phyloP scores from a whole-genome alignment of 2,113 vertebrate genomes.

The Onychostoma macrolepis region DNA sequence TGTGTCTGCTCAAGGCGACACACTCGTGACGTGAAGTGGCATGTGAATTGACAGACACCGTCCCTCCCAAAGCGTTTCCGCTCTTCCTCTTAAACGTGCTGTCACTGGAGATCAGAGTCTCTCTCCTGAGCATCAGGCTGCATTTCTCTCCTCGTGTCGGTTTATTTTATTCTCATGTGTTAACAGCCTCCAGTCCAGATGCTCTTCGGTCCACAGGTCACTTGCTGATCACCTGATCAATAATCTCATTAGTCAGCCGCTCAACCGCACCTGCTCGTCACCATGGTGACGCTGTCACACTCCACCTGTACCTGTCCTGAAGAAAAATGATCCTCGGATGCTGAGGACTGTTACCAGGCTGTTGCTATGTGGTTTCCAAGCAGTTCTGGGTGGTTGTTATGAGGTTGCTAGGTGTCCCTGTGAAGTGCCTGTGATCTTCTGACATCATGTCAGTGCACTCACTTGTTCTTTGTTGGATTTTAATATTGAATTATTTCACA shows the following conservation, averaged over 20 bases:
- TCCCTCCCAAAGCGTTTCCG: not conserved
- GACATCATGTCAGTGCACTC: not conserved
- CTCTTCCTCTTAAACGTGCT: conserved; percentile 32
- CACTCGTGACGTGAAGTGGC: not conserved
- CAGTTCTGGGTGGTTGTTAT: not conserved
- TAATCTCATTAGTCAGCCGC: not conserved
- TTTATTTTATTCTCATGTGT: not conserved
- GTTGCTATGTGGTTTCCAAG: not conserved
- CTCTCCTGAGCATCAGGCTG: not conserved
- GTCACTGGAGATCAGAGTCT: conserved; percentile 19
- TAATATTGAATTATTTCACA: not conserved
- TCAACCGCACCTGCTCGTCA: not conserved
- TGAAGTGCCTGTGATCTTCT: not conserved
- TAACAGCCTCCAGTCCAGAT: not conserved
- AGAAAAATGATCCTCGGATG: not conserved
- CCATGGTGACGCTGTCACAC: not conserved
- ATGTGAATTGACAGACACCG: conserved; percentile 16
- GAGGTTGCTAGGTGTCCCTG: too few species aligned
- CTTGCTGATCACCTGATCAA: not conserved
- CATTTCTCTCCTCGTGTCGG: not conserved
- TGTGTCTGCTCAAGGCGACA: not conserved
- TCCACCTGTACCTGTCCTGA: not conserved
- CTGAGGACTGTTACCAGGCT: not conserved
- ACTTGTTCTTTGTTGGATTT: not conserved
- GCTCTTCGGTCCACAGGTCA: not conserved